Evolutionary conservation across 2,888 invertebrate genomes (phyloP).

Genomic region (Creontiades dilutus): DNA sequence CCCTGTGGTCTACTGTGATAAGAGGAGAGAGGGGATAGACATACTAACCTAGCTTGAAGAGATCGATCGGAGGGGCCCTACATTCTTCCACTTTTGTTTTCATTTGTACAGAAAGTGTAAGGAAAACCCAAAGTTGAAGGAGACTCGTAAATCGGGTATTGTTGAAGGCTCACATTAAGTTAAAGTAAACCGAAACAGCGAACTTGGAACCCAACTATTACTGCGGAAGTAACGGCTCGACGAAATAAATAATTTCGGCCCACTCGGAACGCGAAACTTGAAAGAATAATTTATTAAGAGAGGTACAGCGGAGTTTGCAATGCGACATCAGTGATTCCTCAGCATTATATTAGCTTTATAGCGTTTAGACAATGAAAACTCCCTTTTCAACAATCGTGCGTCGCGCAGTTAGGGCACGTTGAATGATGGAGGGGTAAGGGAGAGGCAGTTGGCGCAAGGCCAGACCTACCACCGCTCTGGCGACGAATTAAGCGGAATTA

Average conservation of each 20-base stretch:
- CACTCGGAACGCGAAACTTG: not conserved
- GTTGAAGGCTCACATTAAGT: no score
- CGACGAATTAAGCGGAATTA: conserved; percentile 56
- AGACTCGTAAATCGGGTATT: no score
- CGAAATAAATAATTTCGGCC: not conserved
- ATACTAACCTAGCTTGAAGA: no score
- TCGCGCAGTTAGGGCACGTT: not conserved
- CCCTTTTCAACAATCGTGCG: not conserved
- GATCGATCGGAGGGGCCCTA: no score
- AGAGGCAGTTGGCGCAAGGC: not conserved
- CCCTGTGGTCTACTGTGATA: no score
- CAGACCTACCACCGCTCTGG: conserved; percentile 9
- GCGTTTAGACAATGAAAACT: not conserved
- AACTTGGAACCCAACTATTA: not conserved
- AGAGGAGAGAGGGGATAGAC: no score
- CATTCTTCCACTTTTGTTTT: no score
- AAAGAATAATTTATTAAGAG: conserved; percentile 33
- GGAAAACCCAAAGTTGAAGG: no score
- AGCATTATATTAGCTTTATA: not conserved
- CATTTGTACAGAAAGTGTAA: no score
- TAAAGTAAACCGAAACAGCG: no score
- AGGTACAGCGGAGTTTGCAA: not conserved
- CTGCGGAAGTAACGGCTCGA: not conserved
- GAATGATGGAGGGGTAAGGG: no score
- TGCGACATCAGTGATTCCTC: not conserved